Evolutionary conservation across 2,113 vertebrate genomes (phyloP).

Genomic region (Hypanus sabinus): DNA sequence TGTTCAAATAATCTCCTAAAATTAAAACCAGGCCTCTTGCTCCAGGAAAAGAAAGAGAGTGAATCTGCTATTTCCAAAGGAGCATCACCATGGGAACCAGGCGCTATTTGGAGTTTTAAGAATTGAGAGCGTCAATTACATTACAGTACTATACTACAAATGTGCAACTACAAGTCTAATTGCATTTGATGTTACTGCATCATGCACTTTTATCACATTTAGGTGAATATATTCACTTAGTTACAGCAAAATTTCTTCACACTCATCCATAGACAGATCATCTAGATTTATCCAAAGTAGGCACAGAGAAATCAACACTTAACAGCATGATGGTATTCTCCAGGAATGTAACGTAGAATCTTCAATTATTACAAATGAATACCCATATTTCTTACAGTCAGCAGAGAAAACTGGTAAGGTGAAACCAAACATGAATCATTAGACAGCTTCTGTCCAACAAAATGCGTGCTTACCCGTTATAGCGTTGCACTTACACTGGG

Average conservation of each 20-base stretch:
- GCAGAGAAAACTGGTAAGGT: background rate
- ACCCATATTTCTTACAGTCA: background rate
- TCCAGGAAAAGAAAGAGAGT: background rate
- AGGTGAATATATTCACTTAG: background rate
- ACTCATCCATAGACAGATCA: background rate
- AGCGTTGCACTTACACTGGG: too few relatives aligned
- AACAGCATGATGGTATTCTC: background rate
- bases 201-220: background rate
- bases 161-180: background rate
- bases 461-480: background rate
- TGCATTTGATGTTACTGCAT: background rate
- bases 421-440: background rate
- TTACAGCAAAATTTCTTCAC: background rate
- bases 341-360: background rate
- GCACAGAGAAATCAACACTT: background rate
- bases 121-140: background rate
- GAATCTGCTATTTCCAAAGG: background rate
- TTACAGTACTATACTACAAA: background rate
- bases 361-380: background rate
- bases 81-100: background rate
- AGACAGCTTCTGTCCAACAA: background rate
- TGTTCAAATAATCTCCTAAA: background rate
- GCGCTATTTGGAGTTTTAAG: background rate
- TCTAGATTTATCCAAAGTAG: background rate
- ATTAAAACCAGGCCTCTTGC: background rate